A percentile compares a stretch with the other conserved stretches of the same genome.
Conservation (phyloP, 2,797 vertebrate genomes). For the Rhincodon typus region DNA sequence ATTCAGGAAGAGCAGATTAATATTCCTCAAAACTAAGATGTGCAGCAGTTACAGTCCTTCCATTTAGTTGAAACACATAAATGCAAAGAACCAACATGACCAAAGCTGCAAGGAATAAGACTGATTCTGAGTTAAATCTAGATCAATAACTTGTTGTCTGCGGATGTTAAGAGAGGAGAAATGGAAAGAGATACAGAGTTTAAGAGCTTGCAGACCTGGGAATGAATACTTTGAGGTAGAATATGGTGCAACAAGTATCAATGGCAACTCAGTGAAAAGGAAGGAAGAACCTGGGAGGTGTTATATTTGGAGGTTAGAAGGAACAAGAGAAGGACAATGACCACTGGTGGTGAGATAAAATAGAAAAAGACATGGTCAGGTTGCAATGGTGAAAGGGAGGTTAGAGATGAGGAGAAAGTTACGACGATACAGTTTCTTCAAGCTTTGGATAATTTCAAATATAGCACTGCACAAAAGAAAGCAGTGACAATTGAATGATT, state of each 20-base stretch:
- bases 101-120: conserved; percentile 15
- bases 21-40: background rate
- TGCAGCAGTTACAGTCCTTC: too few species aligned
- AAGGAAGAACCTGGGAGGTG: background rate
- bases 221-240: background rate
- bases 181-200: background rate
- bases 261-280: background rate
- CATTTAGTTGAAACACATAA: conserved; percentile 17
- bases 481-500: background rate
- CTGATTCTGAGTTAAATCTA: background rate
- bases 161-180: too few species aligned
- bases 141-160: background rate
- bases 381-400: background rate
- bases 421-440: background rate
- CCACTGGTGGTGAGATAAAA: background rate
- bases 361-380: too few species aligned
- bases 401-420: background rate
- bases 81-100: background rate
- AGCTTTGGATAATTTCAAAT: background rate
- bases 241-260: background rate
- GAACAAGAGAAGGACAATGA: background rate
- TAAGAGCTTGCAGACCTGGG: background rate
- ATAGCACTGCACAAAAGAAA: background rate
- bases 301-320: background rate
- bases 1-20: conserved; percentile 37